A percentile compares a stretch with the other conserved stretches of the same genome.
phyloP scores from a whole-genome alignment of 2,797 vertebrate genomes.

The Poeciliopsis turneri region DNA sequence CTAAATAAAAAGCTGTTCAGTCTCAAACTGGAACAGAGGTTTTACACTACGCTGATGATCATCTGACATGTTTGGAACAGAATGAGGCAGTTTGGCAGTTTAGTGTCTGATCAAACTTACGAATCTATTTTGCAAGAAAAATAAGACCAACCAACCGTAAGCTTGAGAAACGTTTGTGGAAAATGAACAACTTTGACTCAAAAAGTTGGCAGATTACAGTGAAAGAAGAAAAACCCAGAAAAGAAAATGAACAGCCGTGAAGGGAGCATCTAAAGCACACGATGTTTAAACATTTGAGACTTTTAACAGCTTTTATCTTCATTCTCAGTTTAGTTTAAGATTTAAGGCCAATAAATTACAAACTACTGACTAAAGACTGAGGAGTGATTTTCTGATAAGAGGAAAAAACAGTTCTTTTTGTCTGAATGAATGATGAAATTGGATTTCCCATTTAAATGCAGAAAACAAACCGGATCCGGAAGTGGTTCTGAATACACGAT shows the following conservation, averaged over 20 bases:
- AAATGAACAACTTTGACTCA: not conserved
- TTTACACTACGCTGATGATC: not conserved
- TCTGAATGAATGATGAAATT: not conserved
- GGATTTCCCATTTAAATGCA: not conserved
- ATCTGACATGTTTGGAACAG: not conserved
- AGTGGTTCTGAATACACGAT: conserved; percentile 38
- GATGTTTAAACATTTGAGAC: not conserved
- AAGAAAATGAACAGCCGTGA: not conserved
- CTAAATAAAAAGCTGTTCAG: not conserved
- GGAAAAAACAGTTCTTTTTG: not conserved
- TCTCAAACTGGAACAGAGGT: not conserved
- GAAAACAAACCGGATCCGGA: conserved; percentile 16
- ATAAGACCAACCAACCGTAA: not conserved
- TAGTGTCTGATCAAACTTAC: not conserved
- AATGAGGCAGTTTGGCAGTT: not conserved
- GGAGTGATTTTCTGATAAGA: not conserved
- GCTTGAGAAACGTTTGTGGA: not conserved
- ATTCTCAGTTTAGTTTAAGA: not conserved
- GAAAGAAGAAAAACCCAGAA: not conserved
- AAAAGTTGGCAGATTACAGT: not conserved
- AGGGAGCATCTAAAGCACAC: not conserved
- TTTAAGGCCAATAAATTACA: not conserved
- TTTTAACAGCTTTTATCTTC: not conserved
- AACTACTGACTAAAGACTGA: conserved; percentile 1
- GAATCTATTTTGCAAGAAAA: not conserved